phyloP scores from a whole-genome alignment of 2,888 invertebrate species.

The Eupithecia tripunctaria region DNA sequence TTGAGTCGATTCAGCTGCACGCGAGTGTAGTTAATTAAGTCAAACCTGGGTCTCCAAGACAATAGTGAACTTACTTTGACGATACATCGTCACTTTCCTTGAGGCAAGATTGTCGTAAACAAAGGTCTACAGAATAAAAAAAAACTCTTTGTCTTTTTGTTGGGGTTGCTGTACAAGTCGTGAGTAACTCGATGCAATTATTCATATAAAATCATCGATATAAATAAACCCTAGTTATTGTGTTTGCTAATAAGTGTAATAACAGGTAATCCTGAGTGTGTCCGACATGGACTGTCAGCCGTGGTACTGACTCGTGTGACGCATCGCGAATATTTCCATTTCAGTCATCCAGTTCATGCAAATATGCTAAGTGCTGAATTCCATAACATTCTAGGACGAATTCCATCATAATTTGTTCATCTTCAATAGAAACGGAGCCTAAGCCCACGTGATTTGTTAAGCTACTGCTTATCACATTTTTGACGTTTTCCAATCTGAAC shows the following conservation, averaged over 20 bases:
- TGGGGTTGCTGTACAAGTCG: background rate
- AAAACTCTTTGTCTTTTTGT: too few relatives aligned
- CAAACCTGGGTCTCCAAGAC: too few relatives aligned
- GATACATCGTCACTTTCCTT: too few relatives aligned
- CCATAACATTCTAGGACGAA: background rate
- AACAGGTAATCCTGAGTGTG: background rate
- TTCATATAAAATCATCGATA: background rate
- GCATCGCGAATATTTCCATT: background rate
- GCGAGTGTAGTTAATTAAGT: too few relatives aligned
- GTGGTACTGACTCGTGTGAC: background rate
- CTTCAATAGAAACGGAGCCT: background rate
- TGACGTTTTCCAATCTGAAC: too few relatives aligned
- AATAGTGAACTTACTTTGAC: too few relatives aligned
- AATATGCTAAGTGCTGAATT: background rate
- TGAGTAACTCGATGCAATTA: background rate
- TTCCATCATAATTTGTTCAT: background rate
- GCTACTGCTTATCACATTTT: too few relatives aligned
- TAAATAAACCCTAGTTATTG: background rate
- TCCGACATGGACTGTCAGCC: background rate
- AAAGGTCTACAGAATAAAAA: too few relatives aligned
- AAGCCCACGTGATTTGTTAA: background rate
- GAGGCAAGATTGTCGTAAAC: too few relatives aligned
- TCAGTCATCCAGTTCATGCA: constrained; percentile 7
- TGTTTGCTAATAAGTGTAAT: background rate
- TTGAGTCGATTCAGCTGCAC: too few relatives aligned